Evolutionary conservation across 2,888 invertebrate species (phyloP).

Genomic region (Agapetus fuscipes): DNA sequence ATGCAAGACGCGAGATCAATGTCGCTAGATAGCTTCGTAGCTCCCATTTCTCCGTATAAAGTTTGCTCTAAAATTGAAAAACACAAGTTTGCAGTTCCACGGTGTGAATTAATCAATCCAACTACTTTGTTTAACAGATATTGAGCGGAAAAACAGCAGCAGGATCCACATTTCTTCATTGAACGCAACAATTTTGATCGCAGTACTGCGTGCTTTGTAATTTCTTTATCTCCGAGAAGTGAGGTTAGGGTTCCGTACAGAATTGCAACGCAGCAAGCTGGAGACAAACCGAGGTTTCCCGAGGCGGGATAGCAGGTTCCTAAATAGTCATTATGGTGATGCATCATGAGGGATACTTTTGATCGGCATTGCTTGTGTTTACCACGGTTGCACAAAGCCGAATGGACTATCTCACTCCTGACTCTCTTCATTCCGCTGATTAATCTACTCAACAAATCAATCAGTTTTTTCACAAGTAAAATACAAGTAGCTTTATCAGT

Average conservation of each 20-base stretch:
- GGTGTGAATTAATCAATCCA: constrained; percentile 37
- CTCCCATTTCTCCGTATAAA: constrained; percentile 50
- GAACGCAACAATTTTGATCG: constrained; percentile 43
- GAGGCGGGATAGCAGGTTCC: constrained; percentile 39
- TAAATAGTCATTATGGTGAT: constrained; percentile 51
- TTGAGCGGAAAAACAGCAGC: constrained; percentile 53
- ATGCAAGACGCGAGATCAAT: constrained; percentile 39
- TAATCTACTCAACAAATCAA: constrained; percentile 47
- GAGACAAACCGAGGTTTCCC: constrained; percentile 30
- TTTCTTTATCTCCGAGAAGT: constrained; percentile 37
- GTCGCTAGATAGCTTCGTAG: constrained; percentile 26
- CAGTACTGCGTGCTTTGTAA: constrained; percentile 32
- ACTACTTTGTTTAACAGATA: constrained; percentile 41
- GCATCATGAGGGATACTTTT: constrained; percentile 37
- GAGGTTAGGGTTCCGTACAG: constrained; percentile 45
- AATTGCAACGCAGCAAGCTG: constrained; percentile 47
- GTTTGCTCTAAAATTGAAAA: constrained; percentile 48
- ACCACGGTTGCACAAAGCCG: constrained; percentile 40
- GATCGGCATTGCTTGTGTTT: constrained; percentile 44
- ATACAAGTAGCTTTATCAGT: constrained; percentile 32
- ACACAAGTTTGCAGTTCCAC: constrained; percentile 33
- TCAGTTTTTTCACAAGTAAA: constrained; percentile 41
- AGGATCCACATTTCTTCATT: constrained; percentile 48
- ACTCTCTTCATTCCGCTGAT: constrained; percentile 47
- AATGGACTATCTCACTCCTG: constrained; percentile 46